Evolutionary conservation across 2,888 invertebrate genomes (phyloP), one percentile per base, ranked within the genome.

Genomic region (Eurytoma adleriae): DNA sequence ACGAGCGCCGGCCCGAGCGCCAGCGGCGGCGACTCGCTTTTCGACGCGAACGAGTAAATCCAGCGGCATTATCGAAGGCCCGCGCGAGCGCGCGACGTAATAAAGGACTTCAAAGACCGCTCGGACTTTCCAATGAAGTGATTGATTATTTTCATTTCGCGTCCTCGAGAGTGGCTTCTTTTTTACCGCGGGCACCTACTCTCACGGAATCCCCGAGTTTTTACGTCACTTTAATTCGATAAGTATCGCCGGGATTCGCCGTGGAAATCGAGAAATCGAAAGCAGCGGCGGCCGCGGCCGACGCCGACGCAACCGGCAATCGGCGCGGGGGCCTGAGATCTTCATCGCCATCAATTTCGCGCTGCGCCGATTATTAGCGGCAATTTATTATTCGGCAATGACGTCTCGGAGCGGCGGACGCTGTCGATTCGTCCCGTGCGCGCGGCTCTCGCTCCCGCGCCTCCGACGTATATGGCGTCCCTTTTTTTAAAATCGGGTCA

Each of bases 331-430:
- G 20, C 71, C 72, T 76, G 78, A 81, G 81, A 79, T 81, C 76
- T 79, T 81, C 75, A 81, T 81, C 81, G 71, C 67, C 80, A 80
- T 74, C 78, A 78, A 77, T 78, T 78, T 79, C 40, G 56, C 73
- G 57, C 24, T 64, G 69, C 78, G 78, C 48, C 64, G 78, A 81
- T 81, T 81, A 78, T 81, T 78, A 81, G 78, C 78, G 52, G 71
- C 74, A 81, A 81, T 81, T 81, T 81, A 81, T 81, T 81, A 81
- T 78, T 81, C 74, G 74, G 74, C 66, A 78, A 78, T 81, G 81
- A 74, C 74, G 72, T 57, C 48, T 48, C 64, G 20, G 20, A 56
- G 24, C 50, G 70, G 20, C 68, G 66, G 16, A n/a, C 66, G 27
- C 70, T 54, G 57, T 56, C 67, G 57, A 67, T 74, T 67, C 10